These are phyloP conservation scores for Bostrychus sinensis DNA, from an alignment of 2,113 vertebrate genomes.

Conservation along the genomic window DNA sequence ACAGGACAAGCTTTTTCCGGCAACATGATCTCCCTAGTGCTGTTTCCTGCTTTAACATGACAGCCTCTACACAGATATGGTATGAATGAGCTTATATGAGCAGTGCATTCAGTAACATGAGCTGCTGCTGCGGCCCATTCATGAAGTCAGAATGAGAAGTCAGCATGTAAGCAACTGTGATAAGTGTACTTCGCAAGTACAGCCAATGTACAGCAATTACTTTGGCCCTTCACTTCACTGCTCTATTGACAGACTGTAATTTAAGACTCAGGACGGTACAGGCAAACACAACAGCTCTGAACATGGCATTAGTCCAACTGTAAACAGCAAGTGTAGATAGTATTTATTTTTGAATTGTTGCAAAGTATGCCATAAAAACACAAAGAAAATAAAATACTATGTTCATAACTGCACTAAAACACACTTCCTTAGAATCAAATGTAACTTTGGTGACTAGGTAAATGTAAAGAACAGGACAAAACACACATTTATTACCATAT, in stretches of 20 bases:
- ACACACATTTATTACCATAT: too few species aligned
- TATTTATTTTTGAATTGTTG: too few species aligned
- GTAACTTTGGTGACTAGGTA: too few species aligned
- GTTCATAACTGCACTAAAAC: too few species aligned
- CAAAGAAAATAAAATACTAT: too few species aligned
- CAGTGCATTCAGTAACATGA: neutral
- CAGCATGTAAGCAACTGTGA: neutral
- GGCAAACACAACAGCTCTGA: too few species aligned
- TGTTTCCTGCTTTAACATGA: slow-evolving; percentile 4
- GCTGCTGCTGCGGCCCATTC: slow-evolving; percentile 9
- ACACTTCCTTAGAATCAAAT: too few species aligned
- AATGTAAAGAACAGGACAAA: too few species aligned
- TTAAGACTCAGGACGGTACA: neutral
- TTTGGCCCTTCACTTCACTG: neutral
- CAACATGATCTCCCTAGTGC: slow-evolving; percentile 5
- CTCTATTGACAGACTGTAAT: neutral
- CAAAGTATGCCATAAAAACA: too few species aligned
- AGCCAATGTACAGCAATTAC: neutral
- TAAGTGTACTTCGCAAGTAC: neutral
- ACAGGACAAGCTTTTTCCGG: slow-evolving; percentile 1
- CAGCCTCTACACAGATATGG: neutral
- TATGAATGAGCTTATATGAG: neutral
- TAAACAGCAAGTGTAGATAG: too few species aligned
- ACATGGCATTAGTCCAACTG: too few species aligned
- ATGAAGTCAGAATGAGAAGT: neutral